These are phyloP conservation scores for Clusia tigrina DNA, from an alignment of 2,888 invertebrate species.

Conservation along the genomic window DNA sequence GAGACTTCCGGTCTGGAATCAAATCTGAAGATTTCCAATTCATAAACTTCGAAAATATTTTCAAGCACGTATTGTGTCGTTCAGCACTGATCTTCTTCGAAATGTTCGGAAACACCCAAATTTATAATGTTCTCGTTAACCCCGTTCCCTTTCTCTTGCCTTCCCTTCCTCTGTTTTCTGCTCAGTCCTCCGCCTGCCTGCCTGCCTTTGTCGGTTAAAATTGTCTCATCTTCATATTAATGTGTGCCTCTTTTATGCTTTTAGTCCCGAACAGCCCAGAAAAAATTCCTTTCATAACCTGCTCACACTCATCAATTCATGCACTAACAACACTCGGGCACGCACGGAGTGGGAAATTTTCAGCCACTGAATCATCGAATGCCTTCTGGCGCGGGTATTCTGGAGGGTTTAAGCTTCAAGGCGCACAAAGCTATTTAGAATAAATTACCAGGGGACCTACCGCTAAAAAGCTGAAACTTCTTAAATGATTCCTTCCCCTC, in stretches of 20 bases:
- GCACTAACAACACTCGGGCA: constrained; percentile 56
- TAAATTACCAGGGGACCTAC: constrained; percentile 54
- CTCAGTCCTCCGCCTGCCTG: background rate
- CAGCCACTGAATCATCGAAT: constrained; percentile 44
- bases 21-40: too few relatives aligned
- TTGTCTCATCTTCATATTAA: constrained; percentile 58
- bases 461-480: constrained; percentile 44
- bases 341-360: constrained; percentile 42
- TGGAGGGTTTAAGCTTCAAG: background rate
- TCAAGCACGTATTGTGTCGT: too few relatives aligned
- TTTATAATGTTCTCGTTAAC: constrained; percentile 59
- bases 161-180: too few relatives aligned
- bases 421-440: constrained; percentile 52
- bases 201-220: constrained; percentile 53
- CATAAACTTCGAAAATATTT: too few relatives aligned
- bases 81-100: too few relatives aligned
- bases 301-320: constrained; percentile 56
- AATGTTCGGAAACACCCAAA: constrained; percentile 58
- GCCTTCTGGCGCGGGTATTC: background rate
- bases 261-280: constrained; percentile 24
- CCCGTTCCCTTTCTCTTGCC: too few relatives aligned
- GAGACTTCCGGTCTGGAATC: too few relatives aligned
- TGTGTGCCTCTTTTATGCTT: constrained; percentile 51
- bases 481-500: background rate
- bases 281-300: constrained; percentile 57